These are phyloP conservation scores for Phrynocephalus guinanensis DNA, from an alignment of 2,797 vertebrate species.

Conservation along the genomic window DNA sequence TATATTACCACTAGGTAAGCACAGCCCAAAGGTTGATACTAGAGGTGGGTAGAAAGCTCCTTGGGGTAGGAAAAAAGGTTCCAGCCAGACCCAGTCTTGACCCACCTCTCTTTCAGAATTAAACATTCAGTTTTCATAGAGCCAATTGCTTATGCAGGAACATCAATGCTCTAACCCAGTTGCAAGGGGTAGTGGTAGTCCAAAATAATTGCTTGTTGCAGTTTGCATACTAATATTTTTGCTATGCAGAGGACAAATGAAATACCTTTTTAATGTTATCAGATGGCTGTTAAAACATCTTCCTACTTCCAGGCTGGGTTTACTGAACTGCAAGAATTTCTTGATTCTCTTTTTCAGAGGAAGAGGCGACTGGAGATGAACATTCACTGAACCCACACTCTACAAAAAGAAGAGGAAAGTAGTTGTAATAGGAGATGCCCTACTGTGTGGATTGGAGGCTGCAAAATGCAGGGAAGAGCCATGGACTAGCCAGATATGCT, in stretches of 20 bases:
- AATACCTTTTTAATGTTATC: background rate
- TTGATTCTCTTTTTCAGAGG: conserved; percentile 67
- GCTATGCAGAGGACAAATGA: background rate
- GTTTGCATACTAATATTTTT: background rate
- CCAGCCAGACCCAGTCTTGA: background rate
- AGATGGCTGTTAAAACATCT: background rate
- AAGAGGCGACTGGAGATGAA: conserved; percentile 76
- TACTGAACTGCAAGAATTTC: conserved; percentile 17
- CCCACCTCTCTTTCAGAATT: background rate
- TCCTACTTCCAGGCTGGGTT: background rate
- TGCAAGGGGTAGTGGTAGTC: background rate
- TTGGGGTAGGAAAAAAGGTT: background rate
- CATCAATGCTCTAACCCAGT: background rate
- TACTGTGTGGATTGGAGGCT: no score
- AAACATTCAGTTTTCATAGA: background rate
- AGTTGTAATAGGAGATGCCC: no score
- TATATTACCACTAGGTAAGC: background rate
- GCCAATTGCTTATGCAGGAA: background rate
- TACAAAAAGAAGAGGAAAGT: no score
- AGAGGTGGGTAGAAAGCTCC: background rate
- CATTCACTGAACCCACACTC: conserved; percentile 4
- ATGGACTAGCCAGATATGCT: no score
- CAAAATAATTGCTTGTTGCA: background rate
- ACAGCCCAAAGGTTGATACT: background rate
- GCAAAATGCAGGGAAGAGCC: no score